A percentile compares a stretch with the other conserved stretches of the same genome.
Conservation (phyloP, 92 coral and sea anemone species). For the Pocillopora meandrina region DNA sequence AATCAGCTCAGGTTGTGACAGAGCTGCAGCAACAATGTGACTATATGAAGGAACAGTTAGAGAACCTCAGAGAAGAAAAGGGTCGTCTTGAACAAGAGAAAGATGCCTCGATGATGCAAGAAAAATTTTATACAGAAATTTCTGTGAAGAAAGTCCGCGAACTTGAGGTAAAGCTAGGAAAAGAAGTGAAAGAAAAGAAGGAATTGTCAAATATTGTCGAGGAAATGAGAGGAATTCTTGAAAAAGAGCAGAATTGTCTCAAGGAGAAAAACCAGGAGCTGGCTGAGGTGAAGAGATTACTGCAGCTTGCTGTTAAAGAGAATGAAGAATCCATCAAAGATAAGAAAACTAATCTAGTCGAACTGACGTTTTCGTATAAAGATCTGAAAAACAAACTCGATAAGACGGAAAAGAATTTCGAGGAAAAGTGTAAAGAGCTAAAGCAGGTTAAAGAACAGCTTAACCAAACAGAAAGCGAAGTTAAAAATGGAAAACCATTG, state of each 20-base stretch:
- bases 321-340: constrained; percentile 42
- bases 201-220: constrained; percentile 3
- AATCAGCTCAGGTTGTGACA: constrained; percentile 35
- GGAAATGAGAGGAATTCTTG: constrained; percentile 43
- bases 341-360: constrained; percentile 37
- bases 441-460: constrained; percentile 1
- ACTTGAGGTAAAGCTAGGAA: constrained; percentile 27
- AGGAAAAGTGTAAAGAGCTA: constrained; percentile 31
- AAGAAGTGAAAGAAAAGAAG: constrained; percentile 28
- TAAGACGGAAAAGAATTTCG: not conserved
- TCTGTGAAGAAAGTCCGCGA: constrained; percentile 43
- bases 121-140: constrained; percentile 62
- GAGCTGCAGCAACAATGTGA: constrained; percentile 71
- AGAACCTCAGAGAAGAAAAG: constrained; percentile 54
- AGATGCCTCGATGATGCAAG: constrained; percentile 59
- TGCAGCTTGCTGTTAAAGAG: constrained; percentile 39
- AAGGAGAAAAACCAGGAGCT: constrained; percentile 37
- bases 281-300: constrained; percentile 16
- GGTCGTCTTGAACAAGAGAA: constrained; percentile 56
- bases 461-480: constrained; percentile 18
- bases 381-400: constrained; percentile 31
- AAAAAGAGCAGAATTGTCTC: constrained; percentile 35
- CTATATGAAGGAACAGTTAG: constrained; percentile 61
- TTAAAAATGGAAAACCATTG: constrained; percentile 1
- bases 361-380: constrained; percentile 32